phyloP scores from a whole-genome alignment of 2,113 vertebrate species.

The Prunella himalayana region DNA sequence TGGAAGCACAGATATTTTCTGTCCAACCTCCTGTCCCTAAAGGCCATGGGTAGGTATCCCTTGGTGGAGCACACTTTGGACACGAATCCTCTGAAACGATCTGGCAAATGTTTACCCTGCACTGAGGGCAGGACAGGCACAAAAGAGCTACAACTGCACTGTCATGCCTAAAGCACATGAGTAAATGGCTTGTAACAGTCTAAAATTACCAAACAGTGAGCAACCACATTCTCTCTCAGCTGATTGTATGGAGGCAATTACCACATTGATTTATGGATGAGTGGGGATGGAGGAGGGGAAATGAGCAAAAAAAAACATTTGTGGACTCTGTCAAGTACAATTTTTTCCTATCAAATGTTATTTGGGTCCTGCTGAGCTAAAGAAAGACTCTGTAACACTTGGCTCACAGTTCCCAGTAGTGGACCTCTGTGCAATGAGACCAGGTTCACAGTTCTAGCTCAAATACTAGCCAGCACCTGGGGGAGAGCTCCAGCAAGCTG shows the following conservation, averaged over 20 bases:
- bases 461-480: background rate
- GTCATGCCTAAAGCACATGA: background rate
- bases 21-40: background rate
- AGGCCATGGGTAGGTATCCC: accelerated
- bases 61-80: background rate
- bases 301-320: background rate
- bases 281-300: background rate
- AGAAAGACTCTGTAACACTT: background rate
- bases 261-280: background rate
- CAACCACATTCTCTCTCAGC: background rate
- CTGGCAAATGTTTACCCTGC: background rate
- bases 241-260: background rate
- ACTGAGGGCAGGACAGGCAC: background rate
- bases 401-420: background rate
- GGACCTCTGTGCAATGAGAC: background rate
- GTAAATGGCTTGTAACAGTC: background rate
- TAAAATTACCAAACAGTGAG: background rate
- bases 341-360: background rate
- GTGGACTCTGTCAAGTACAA: background rate
- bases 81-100: background rate
- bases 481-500: background rate
- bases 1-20: background rate
- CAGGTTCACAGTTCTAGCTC: background rate
- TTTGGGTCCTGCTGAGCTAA: background rate
- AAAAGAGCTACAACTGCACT: background rate